phyloP scores from a whole-genome alignment of 2,113 vertebrate species.

The Nettapus auritus region DNA sequence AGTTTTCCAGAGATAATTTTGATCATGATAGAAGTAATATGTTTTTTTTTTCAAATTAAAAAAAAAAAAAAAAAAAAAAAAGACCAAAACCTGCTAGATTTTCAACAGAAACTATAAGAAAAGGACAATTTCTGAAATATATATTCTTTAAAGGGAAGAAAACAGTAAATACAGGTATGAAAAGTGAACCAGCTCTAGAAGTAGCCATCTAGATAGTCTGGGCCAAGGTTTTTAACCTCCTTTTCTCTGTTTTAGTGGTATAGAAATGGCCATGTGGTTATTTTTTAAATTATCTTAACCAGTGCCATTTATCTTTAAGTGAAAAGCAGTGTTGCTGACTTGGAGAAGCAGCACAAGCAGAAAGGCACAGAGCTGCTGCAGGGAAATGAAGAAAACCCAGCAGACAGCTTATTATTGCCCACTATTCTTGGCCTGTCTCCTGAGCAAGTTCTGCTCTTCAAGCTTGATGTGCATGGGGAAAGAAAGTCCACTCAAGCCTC shows the following conservation, averaged over 20 bases:
- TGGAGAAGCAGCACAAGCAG: neutral
- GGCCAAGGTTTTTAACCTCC: neutral
- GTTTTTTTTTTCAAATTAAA: neutral
- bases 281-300: neutral
- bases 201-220: neutral
- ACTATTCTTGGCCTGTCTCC: neutral
- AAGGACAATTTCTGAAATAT: neutral
- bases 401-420: neutral
- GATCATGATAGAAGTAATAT: neutral
- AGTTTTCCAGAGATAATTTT: neutral
- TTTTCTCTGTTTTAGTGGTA: neutral
- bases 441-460: neutral
- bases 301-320: neutral
- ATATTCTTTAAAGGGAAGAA: neutral
- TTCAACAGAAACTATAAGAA: neutral
- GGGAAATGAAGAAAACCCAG: neutral
- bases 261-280: neutral
- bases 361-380: neutral
- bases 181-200: neutral
- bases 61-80: too few species aligned
- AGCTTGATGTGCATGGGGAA: neutral
- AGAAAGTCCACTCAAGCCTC: neutral
- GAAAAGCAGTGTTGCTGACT: neutral
- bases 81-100: neutral
- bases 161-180: neutral